phyloP scores from a whole-genome alignment of 2,797 vertebrate species.

The Halcyon chelicuti region DNA sequence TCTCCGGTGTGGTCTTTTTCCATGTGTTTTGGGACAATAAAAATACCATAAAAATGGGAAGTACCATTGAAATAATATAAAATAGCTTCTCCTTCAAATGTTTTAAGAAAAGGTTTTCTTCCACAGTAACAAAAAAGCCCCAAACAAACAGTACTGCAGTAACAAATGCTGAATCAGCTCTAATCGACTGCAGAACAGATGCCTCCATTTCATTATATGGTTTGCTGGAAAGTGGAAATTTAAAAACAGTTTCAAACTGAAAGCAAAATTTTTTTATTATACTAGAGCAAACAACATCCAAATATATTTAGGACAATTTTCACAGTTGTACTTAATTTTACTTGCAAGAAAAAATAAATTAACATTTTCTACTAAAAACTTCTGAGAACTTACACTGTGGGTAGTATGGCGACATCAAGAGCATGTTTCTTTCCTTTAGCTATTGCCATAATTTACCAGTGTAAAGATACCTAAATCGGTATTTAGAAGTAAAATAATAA shows the following conservation, averaged over 20 bases:
- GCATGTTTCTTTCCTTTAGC: not conserved
- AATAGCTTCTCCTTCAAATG: not conserved
- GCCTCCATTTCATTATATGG: not conserved
- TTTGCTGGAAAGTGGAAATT: not conserved
- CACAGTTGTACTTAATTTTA: not conserved
- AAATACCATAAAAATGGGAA: too few species aligned
- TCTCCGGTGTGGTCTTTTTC: not conserved
- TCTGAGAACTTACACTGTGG: not conserved
- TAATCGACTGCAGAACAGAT: not conserved
- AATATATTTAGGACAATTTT: not conserved
- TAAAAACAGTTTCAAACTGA: not conserved
- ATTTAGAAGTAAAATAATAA: not conserved
- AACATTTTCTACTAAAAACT: not conserved
- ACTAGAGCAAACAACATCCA: not conserved
- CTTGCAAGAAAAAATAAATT: not conserved
- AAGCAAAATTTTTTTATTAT: not conserved
- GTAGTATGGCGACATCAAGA: not conserved
- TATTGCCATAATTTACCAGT: not conserved
- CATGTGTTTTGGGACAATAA: not conserved
- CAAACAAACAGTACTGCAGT: not conserved
- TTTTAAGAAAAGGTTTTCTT: not conserved
- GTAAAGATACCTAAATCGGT: not conserved
- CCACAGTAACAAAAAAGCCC: fast-evolving
- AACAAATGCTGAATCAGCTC: not conserved
- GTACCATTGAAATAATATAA: not conserved